Conservation (phyloP, 37 sponge, comb jelly and placozoan genomes). For the Halichondria panicea region DNA sequence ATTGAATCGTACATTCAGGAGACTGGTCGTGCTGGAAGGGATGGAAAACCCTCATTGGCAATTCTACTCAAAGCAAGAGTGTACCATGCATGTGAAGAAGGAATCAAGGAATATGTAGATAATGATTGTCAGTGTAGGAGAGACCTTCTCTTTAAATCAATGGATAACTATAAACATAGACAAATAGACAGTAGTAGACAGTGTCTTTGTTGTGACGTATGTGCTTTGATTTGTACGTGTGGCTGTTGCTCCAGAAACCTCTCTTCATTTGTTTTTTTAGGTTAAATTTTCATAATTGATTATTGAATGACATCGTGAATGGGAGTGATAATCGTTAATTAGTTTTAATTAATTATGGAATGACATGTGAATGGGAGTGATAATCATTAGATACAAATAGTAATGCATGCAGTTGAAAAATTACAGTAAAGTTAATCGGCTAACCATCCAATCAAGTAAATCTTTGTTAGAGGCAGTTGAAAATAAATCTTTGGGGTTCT, state of each 20-base stretch:
- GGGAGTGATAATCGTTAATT: too few relatives aligned
- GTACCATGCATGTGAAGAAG: not conserved
- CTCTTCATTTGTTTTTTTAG: not conserved
- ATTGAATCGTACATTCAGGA: slow-evolving; percentile 37
- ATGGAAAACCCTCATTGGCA: slow-evolving; percentile 14
- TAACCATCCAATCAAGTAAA: too few relatives aligned
- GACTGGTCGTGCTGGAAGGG: slow-evolving; percentile 33
- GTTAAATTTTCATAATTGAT: too few relatives aligned
- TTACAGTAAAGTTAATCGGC: too few relatives aligned
- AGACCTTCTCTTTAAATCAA: not conserved
- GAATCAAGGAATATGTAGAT: not conserved
- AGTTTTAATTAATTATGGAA: too few relatives aligned
- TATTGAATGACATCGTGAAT: too few relatives aligned
- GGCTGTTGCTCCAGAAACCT: not conserved
- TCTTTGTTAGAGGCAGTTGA: too few relatives aligned
- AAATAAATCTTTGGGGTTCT: too few relatives aligned
- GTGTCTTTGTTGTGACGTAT: slow-evolving; percentile 25
- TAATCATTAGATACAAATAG: not conserved
- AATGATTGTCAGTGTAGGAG: slow-evolving; percentile 3
- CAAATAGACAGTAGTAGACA: not conserved
- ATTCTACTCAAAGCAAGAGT: not conserved
- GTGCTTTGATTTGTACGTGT: slow-evolving; percentile 4
- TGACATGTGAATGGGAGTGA: not conserved
- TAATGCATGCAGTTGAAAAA: slow-evolving; percentile 9
- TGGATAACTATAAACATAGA: not conserved